Percentiles rank a stretch among this genome's conserved stretches.
phyloP scores from a whole-genome alignment of 2,113 vertebrate genomes.

The Nycticryphes semicollaris region DNA sequence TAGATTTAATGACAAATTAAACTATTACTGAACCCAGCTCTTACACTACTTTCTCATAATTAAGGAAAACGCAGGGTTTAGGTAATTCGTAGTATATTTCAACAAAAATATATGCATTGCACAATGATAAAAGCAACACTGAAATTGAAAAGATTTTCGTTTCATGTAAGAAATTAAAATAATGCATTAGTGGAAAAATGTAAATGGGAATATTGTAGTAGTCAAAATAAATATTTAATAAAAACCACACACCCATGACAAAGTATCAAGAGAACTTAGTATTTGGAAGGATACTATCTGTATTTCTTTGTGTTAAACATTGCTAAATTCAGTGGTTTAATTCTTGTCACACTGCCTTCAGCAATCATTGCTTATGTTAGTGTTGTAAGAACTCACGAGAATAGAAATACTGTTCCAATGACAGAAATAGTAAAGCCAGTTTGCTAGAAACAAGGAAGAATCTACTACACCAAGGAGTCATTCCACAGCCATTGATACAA shows the following conservation, averaged over 20 bases:
- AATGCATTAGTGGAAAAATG: neutral
- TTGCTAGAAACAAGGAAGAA: constrained; percentile 12
- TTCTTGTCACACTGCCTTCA: neutral
- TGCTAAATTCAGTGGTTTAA: constrained; percentile 43
- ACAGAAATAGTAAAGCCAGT: constrained; percentile 2
- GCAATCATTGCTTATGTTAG: constrained; percentile 15
- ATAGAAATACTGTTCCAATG: neutral
- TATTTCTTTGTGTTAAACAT: constrained; percentile 32
- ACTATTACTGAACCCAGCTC: neutral
- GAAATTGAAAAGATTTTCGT: neutral
- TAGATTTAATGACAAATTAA: constrained; percentile 19
- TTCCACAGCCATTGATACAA: constrained; percentile 6
- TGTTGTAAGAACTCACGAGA: neutral
- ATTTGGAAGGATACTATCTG: constrained; percentile 48
- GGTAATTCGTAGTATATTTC: neutral
- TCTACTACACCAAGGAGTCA: neutral
- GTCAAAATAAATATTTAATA: constrained; percentile 78
- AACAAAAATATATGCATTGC: constrained; percentile 30
- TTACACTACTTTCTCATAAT: neutral
- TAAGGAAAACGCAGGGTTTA: neutral
- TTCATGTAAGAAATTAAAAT: constrained; percentile 30
- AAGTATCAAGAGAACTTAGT: constrained; percentile 47
- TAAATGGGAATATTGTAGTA: constrained; percentile 63
- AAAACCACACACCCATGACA: constrained; percentile 50
- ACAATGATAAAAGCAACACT: constrained; percentile 11